Conservation (phyloP, 2,113 vertebrate genomes). For the Dasyprocta punctata region DNA sequence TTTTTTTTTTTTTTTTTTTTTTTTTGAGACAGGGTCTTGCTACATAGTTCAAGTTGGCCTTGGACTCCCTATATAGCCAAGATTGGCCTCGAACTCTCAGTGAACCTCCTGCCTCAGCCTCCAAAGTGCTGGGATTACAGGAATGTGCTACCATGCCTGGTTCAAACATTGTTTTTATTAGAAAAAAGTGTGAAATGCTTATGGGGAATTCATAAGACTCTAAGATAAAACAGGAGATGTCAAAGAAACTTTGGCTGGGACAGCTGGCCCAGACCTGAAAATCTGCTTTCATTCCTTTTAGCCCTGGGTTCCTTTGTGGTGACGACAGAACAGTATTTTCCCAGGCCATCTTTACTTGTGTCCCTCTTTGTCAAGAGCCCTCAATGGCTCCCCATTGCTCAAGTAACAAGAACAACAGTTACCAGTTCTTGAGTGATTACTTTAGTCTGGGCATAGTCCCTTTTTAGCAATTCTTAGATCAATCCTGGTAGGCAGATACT, state of each 20-base stretch:
- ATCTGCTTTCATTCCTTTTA: neutral
- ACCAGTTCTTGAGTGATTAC: neutral
- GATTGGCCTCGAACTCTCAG: neutral
- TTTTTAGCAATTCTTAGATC: slow-evolving; percentile 31
- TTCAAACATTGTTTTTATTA: slow-evolving; percentile 19
- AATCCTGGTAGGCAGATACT: neutral
- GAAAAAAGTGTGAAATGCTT: neutral
- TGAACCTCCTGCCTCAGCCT: neutral
- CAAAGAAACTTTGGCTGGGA: neutral
- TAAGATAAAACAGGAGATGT: neutral
- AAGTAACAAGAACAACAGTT: neutral
- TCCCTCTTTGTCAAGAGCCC: neutral
- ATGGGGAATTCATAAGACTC: slow-evolving; percentile 3
- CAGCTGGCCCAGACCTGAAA: neutral
- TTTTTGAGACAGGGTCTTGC: neutral
- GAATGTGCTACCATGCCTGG: neutral
- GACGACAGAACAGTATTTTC: neutral
- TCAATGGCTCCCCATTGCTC: neutral
- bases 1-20: too few species aligned
- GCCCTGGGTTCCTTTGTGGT: neutral
- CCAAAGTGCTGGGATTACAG: neutral
- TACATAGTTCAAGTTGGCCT: neutral
- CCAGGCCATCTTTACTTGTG: neutral
- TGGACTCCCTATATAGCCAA: neutral
- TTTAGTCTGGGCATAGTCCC: neutral